phyloP scores from a whole-genome alignment of 2,797 vertebrate species.

The Parauchenoglanis ngamensis region DNA sequence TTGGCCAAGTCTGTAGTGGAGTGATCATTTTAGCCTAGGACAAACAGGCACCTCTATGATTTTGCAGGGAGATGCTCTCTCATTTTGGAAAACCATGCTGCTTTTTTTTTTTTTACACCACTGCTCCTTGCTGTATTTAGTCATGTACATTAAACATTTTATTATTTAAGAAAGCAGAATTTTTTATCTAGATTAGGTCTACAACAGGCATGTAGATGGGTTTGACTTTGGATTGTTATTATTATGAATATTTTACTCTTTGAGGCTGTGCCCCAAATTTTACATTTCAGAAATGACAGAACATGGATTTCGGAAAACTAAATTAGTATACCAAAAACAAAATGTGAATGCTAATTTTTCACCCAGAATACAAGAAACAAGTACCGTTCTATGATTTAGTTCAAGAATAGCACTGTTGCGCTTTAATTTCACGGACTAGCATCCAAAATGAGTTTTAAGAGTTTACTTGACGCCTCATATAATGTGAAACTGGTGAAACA shows the following conservation, averaged over 20 bases:
- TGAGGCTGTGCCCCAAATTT: not conserved
- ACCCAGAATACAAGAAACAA: not conserved
- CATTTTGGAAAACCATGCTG: not conserved
- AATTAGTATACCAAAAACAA: not conserved
- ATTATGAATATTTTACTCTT: not conserved
- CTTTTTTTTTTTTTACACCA: no score
- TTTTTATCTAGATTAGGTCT: not conserved
- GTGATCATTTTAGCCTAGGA: no score
- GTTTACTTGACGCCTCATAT: not conserved
- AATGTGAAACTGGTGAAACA: not conserved
- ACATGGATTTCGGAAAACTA: not conserved
- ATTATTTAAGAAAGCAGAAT: not conserved
- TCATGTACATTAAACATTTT: not conserved
- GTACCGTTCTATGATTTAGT: not conserved
- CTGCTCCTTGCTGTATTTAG: not conserved
- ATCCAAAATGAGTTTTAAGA: not conserved
- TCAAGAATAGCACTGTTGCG: not conserved
- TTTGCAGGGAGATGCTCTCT: not conserved
- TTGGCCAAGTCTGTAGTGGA: not conserved
- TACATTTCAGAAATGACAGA: not conserved
- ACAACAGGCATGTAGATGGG: not conserved
- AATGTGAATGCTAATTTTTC: not conserved
- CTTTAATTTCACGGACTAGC: not conserved
- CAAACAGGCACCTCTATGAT: not conserved
- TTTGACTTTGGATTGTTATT: not conserved